Evolutionary conservation across 2,797 vertebrate genomes (phyloP).

Genomic region (Columba guinea): DNA sequence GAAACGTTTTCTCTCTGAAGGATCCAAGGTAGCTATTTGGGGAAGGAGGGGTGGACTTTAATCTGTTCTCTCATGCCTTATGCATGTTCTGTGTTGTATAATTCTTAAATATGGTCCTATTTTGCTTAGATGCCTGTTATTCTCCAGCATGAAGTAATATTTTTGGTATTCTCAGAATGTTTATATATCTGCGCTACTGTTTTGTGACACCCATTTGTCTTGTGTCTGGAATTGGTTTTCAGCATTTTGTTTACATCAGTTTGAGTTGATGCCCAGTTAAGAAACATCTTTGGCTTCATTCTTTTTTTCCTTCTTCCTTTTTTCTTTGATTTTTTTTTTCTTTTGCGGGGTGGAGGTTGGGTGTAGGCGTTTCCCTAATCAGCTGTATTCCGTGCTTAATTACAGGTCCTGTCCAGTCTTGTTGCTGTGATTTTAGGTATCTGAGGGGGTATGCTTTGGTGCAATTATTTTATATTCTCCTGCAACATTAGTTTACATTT

Average conservation of each 20-base stretch:
- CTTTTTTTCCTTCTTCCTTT: slow-evolving; percentile 7
- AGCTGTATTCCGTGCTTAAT: slow-evolving; percentile 72
- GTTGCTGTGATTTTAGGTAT: slow-evolving; percentile 74
- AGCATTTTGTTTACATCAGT: slow-evolving; percentile 1
- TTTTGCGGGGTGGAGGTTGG: slow-evolving; percentile 50
- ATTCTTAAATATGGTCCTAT: not conserved
- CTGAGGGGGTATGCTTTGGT: slow-evolving; percentile 74
- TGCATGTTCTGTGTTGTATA: slow-evolving; percentile 1
- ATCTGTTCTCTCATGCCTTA: not conserved
- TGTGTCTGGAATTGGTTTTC: not conserved
- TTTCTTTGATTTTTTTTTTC: not conserved
- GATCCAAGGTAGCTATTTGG: not conserved
- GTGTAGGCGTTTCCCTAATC: slow-evolving; percentile 70
- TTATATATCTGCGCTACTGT: not conserved
- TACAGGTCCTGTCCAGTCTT: slow-evolving; percentile 74
- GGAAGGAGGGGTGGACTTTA: not conserved
- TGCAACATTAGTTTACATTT: slow-evolving; percentile 74
- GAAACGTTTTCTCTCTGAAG: not conserved
- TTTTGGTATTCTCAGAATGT: not conserved
- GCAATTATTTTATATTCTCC: slow-evolving; percentile 71
- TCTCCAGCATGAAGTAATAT: slow-evolving; percentile 40
- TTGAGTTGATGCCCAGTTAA: slow-evolving; percentile 14
- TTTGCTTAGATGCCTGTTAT: slow-evolving; percentile 1
- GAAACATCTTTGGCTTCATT: slow-evolving; percentile 32
- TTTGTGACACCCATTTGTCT: slow-evolving; percentile 9